These are phyloP conservation scores for Lanius ludovicianus DNA, from an alignment of 2,113 vertebrate species.

Conservation along the genomic window DNA sequence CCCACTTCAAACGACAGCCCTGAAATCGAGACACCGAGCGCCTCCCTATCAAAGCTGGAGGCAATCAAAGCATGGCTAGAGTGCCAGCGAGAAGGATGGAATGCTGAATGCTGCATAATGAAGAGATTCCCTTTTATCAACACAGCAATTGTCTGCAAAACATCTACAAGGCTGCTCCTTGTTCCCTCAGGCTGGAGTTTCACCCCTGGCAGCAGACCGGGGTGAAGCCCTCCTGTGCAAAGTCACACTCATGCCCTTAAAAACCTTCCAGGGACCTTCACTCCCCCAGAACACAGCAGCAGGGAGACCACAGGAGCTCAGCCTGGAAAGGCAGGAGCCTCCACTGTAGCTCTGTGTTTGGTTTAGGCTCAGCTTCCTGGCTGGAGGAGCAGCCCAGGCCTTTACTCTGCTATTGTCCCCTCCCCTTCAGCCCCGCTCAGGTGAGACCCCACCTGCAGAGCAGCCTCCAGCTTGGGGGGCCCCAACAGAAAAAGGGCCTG, in stretches of 20 bases:
- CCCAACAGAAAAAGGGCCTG: too few species aligned
- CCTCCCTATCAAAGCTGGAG: rapidly evolving
- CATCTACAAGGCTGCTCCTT: background rate
- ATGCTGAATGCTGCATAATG: background rate
- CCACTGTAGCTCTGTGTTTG: background rate
- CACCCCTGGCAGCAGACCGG: rapidly evolving
- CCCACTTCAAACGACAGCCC: background rate
- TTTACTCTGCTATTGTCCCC: background rate
- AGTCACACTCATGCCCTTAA: rapidly evolving
- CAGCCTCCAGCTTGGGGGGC: background rate
- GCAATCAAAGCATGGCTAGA: background rate
- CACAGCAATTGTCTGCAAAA: background rate
- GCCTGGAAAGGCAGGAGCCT: background rate
- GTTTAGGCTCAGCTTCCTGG: background rate
- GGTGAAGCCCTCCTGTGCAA: rapidly evolving
- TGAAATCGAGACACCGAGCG: rapidly evolving
- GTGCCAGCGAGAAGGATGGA: background rate
- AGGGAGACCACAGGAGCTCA: background rate
- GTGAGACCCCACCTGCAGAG: background rate
- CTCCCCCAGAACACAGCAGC: background rate
- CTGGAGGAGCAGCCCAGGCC: background rate
- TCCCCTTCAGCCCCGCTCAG: background rate
- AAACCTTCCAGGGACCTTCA: background rate
- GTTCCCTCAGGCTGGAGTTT: background rate
- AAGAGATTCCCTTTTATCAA: background rate